Conservation (phyloP, 1,140 invertebrate species). For the Zaprionus africanus region DNA sequence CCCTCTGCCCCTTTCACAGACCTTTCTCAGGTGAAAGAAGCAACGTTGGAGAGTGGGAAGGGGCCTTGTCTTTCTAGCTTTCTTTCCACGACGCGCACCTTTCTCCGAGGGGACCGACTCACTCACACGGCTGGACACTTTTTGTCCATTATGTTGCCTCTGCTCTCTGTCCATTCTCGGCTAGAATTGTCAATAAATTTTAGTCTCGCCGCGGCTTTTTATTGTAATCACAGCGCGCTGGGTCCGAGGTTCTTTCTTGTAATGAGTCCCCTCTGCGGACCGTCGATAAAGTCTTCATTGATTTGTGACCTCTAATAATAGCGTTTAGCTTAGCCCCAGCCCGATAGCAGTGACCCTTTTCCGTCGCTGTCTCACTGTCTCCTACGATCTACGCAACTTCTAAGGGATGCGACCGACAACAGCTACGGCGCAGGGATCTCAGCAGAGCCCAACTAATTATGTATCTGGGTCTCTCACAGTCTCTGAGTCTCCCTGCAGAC, state of each 20-base stretch:
- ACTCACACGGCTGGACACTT: conserved; percentile 70
- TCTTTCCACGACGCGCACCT: conserved; percentile 25
- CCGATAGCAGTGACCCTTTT: conserved; percentile 72
- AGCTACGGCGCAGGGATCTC: conserved; percentile 18
- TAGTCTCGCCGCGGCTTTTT: conserved; percentile 61
- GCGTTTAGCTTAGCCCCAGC: conserved; percentile 60
- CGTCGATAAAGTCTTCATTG: conserved; percentile 81
- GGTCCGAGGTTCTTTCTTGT: conserved; percentile 51
- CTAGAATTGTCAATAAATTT: conserved; percentile 76
- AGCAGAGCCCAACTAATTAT: conserved; percentile 60
- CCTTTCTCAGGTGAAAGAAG: neutral
- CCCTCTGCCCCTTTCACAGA: neutral
- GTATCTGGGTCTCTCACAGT: conserved; percentile 57
- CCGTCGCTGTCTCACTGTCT: neutral
- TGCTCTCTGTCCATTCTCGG: conserved; percentile 11
- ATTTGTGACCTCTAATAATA: conserved; percentile 83
- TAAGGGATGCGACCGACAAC: conserved; percentile 69
- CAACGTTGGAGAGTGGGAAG: neutral
- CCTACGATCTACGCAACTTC: conserved; percentile 49
- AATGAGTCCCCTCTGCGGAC: conserved; percentile 54
- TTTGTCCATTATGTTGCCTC: conserved; percentile 54
- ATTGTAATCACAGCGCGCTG: conserved; percentile 65
- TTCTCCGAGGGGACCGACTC: conserved; percentile 31
- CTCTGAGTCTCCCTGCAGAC: neutral
- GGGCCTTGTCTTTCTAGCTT: conserved; percentile 15